Evolutionary conservation across 1,140 invertebrate species (phyloP).

Genomic region (Cotesia typhae): DNA sequence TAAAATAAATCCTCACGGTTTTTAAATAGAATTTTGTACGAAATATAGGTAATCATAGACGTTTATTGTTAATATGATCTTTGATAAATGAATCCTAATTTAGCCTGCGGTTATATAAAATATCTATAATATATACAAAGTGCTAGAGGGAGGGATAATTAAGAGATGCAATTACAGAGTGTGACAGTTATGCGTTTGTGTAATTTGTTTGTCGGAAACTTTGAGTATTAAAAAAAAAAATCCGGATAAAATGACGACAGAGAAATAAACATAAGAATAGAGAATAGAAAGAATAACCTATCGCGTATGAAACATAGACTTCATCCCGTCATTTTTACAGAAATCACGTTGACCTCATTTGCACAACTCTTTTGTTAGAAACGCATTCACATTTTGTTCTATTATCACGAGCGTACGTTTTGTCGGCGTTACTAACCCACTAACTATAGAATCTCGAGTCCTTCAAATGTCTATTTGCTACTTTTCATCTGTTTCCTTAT

Average conservation of each 20-base stretch:
- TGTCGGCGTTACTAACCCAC: constrained; percentile 13
- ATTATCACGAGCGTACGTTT: constrained; percentile 18
- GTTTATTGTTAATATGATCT: too few species aligned
- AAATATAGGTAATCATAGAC: too few species aligned
- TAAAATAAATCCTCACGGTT: too few species aligned
- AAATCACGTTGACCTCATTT: constrained; percentile 38
- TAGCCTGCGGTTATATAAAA: background rate
- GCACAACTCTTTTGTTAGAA: constrained; percentile 31
- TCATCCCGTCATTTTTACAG: constrained; percentile 25
- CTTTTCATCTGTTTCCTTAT: background rate
- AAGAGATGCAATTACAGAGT: background rate
- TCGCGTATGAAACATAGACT: constrained; percentile 21
- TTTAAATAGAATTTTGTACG: too few species aligned
- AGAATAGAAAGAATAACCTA: constrained; percentile 8
- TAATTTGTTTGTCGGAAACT: constrained; percentile 13
- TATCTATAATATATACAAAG: background rate
- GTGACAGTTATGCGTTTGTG: constrained; percentile 1
- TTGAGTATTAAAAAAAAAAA: background rate
- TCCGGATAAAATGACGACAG: background rate
- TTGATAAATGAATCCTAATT: too few species aligned
- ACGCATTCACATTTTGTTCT: constrained; percentile 30
- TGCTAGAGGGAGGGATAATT: background rate
- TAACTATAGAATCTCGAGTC: background rate
- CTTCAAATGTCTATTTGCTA: background rate
- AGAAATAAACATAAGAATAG: constrained; percentile 4